phyloP scores from a whole-genome alignment of 2,113 vertebrate species.

The cattle (Bos taurus) region ARS-UCD2.0 NC_037337.1:69772501-69773000 shows the following conservation, averaged over 20 bases:
- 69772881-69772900: background rate
- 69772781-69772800: background rate
- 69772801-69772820: background rate
- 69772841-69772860: constrained; percentile 30
- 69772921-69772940: background rate
- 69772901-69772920: background rate
- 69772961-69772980: constrained; percentile 31
- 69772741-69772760: constrained; percentile 21
- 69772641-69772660: background rate
- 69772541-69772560: background rate
- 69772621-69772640: background rate
- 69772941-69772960: constrained; percentile 2
- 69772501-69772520: background rate
- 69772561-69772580: background rate
- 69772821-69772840: background rate
- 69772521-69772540: background rate
- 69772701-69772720: background rate
- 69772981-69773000: constrained; percentile 41
- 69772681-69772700: background rate
- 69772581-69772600: background rate
- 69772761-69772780: background rate
- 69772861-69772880: constrained; percentile 34
- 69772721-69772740: background rate
- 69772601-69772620: background rate
- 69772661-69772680: constrained; percentile 27